These are phyloP conservation scores for Thunnus albacares DNA, from an alignment of 2,797 vertebrate genomes.

Conservation along the genomic window DNA sequence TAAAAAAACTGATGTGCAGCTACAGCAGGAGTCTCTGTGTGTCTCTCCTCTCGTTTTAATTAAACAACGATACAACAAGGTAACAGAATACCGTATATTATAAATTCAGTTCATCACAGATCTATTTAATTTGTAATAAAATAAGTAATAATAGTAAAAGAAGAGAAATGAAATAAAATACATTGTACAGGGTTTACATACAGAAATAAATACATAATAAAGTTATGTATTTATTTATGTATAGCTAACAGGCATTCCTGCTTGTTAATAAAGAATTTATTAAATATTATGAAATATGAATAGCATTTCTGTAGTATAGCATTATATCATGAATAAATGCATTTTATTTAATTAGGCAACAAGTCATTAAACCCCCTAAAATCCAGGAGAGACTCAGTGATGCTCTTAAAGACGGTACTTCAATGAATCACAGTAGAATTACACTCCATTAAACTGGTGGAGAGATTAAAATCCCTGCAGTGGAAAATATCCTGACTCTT, in stretches of 20 bases:
- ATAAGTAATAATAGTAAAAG: neutral
- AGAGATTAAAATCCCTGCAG: neutral
- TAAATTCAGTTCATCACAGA: neutral
- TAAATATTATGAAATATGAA: neutral
- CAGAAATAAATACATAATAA: too few relatives aligned
- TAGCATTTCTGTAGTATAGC: too few relatives aligned
- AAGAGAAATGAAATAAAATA: too few relatives aligned
- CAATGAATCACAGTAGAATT: too few relatives aligned
- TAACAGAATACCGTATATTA: neutral
- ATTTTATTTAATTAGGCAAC: too few relatives aligned
- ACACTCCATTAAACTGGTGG: too few relatives aligned
- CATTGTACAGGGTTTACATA: neutral
- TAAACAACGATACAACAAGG: neutral
- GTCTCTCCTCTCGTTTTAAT: neutral
- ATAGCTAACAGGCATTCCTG: too few relatives aligned
- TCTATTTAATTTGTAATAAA: neutral
- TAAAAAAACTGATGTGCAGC: slow-evolving; percentile 19
- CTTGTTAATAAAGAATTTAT: neutral
- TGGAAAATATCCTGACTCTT: neutral
- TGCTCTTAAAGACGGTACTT: neutral
- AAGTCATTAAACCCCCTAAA: neutral
- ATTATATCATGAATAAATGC: too few relatives aligned
- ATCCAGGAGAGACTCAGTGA: neutral
- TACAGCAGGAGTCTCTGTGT: slow-evolving; percentile 15
- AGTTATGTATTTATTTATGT: too few relatives aligned